These are phyloP conservation scores for Antrozous pallidus DNA, from an alignment of 2,797 vertebrate genomes.

Conservation along the genomic window DNA sequence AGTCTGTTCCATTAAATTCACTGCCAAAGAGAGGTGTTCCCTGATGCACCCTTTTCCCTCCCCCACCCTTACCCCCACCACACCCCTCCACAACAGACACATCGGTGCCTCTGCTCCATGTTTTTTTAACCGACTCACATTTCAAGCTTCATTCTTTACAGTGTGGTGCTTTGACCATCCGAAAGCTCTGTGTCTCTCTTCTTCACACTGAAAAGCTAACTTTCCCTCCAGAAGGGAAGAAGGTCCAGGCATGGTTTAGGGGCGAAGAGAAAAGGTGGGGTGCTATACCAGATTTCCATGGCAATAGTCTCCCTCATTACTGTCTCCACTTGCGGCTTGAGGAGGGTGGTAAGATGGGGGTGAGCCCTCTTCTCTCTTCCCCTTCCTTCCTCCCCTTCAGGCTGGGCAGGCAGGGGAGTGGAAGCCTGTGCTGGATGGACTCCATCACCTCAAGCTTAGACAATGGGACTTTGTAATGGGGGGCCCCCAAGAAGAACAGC, in stretches of 20 bases:
- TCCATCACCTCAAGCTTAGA: background rate
- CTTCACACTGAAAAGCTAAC: background rate
- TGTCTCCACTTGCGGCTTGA: background rate
- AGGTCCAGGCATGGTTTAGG: background rate
- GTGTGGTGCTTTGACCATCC: background rate
- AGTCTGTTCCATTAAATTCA: background rate
- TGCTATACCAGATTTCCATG: slow-evolving; percentile 15
- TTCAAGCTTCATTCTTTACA: background rate
- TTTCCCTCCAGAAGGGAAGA: background rate
- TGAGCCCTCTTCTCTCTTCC: background rate
- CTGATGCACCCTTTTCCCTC: too few species aligned
- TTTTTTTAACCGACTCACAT: background rate
- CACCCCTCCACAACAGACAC: background rate
- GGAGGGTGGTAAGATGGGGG: background rate
- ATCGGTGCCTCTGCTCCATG: background rate
- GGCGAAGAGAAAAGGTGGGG: background rate
- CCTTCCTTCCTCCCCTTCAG: background rate
- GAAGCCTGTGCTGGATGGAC: background rate
- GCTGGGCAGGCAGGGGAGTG: background rate
- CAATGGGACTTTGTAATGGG: background rate
- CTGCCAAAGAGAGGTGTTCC: background rate
- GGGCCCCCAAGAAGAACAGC: background rate
- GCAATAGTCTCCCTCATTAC: background rate
- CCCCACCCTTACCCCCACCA: too few species aligned
- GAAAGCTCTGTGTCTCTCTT: background rate